Percentiles rank a stretch among this genome's conserved stretches.
Evolutionary conservation across 2,888 invertebrate species (phyloP).

Genomic region (Dorcus parallelipipedus): DNA sequence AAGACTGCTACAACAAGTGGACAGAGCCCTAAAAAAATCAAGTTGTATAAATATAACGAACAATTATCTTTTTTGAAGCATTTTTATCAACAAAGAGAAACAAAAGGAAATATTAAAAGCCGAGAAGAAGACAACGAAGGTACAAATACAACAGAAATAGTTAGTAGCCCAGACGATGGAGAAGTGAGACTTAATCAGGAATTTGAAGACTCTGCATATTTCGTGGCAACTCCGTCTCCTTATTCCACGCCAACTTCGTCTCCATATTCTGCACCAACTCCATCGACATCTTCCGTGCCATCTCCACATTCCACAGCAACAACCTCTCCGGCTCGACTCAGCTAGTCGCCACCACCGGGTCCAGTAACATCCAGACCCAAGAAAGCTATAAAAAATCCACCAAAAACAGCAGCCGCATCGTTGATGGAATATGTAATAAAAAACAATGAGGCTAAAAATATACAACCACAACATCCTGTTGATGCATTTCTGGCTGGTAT

Average conservation of each 20-base stretch:
- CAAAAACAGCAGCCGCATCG: constrained; percentile 3
- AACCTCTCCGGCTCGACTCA: no score
- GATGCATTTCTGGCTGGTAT: constrained; percentile 23
- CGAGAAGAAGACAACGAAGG: not conserved
- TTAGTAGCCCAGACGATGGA: not conserved
- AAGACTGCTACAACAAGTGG: constrained; percentile 9
- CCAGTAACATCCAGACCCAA: not conserved
- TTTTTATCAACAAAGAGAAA: constrained; percentile 5
- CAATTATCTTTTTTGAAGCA: constrained; percentile 6
- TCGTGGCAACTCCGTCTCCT: not conserved
- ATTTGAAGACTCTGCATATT: not conserved
- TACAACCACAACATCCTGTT: constrained; percentile 10
- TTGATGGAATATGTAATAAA: constrained; percentile 16
- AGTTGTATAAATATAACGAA: constrained; percentile 19
- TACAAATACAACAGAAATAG: not conserved
- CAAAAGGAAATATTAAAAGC: constrained; percentile 12
- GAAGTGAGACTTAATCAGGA: not conserved
- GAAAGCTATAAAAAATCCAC: not conserved
- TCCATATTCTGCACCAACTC: not conserved
- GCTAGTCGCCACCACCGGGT: no score
- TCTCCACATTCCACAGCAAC: no score
- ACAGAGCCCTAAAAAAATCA: constrained; percentile 12
- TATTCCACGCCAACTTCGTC: not conserved
- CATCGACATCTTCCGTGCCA: not conserved
- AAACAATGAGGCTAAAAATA: not conserved